These are phyloP conservation scores for Drosophila bifasciata DNA, from an alignment of 1,140 invertebrate species.

Conservation along the genomic window DNA sequence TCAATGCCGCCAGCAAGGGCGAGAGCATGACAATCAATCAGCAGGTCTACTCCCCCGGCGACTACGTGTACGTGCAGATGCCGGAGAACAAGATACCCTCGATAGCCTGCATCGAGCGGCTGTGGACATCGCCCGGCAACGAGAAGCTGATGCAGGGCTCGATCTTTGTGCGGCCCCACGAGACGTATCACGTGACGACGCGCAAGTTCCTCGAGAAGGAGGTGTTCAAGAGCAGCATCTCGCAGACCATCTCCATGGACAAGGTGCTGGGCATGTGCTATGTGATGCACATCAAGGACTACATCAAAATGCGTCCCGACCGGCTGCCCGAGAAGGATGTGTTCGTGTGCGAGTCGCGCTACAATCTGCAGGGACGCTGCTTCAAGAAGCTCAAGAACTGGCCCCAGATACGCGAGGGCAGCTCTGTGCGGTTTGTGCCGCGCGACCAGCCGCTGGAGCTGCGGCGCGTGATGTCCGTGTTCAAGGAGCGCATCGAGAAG, in stretches of 20 bases:
- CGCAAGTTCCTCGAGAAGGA: slow-evolving; percentile 97
- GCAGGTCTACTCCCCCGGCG: slow-evolving; percentile 80
- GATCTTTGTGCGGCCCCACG: slow-evolving; percentile 90
- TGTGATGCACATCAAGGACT: slow-evolving; percentile 97
- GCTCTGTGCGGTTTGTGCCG: slow-evolving; percentile 87
- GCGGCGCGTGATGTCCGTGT: slow-evolving; percentile 95
- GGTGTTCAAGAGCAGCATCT: slow-evolving; percentile 95
- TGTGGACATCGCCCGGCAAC: slow-evolving; percentile 93
- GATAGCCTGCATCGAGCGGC: slow-evolving; percentile 94
- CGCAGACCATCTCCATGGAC: slow-evolving; percentile 91
- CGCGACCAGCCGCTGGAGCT: slow-evolving; percentile 91
- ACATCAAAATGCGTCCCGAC: slow-evolving; percentile 95
- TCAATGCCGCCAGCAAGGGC: slow-evolving; percentile 61
- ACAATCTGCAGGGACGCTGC: slow-evolving; percentile 92
- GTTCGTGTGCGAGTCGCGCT: slow-evolving; percentile 98
- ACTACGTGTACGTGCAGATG: slow-evolving; percentile 79
- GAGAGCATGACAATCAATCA: slow-evolving; percentile 83
- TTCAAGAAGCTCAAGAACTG: slow-evolving; percentile 98
- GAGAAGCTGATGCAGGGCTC: slow-evolving; percentile 96
- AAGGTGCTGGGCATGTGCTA: slow-evolving; percentile 96
- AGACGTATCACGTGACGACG: slow-evolving; percentile 97
- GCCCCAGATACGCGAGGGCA: slow-evolving; percentile 85
- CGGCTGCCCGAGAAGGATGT: slow-evolving; percentile 96
- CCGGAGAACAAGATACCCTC: slow-evolving; percentile 87
- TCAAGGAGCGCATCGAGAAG: slow-evolving; percentile 94